phyloP scores from a whole-genome alignment of 2,888 invertebrate genomes.

The Lissocephala sabroskyi region DNA sequence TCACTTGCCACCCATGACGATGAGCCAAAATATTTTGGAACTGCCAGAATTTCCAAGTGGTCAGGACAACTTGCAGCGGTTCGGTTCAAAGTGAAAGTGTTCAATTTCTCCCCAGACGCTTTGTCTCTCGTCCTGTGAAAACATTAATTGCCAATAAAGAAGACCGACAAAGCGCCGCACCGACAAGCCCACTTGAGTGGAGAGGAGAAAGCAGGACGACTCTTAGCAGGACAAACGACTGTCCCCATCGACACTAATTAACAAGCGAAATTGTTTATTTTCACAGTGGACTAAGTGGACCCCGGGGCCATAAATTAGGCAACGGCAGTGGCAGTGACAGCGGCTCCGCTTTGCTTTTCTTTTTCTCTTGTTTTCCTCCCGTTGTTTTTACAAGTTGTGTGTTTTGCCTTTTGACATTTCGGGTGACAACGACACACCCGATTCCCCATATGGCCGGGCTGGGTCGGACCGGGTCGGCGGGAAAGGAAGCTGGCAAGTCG shows the following conservation, averaged over 20 bases:
- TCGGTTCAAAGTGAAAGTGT: constrained; percentile 52
- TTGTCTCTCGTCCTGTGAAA: constrained; percentile 33
- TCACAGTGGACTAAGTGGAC: constrained; percentile 53
- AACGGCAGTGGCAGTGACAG: neutral
- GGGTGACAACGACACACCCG: constrained; percentile 55
- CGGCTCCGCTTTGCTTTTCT: constrained; percentile 28
- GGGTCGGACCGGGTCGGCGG: constrained; percentile 15
- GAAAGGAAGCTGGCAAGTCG: constrained; percentile 37
- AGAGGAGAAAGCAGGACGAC: no score
- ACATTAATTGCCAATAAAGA: constrained; percentile 44
- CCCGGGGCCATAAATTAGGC: constrained; percentile 33
- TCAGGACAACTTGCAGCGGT: constrained; percentile 41
- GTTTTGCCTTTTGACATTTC: constrained; percentile 33
- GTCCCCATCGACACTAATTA: constrained; percentile 41
- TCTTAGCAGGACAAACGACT: no score
- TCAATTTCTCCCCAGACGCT: constrained; percentile 26
- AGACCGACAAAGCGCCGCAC: constrained; percentile 42
- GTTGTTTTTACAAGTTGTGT: constrained; percentile 64
- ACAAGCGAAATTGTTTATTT: constrained; percentile 56
- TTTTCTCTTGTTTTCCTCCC: constrained; percentile 16
- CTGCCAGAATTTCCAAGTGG: constrained; percentile 24
- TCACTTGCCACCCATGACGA: no score
- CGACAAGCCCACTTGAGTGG: constrained; percentile 34
- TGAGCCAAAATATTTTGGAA: no score
- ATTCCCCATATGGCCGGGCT: constrained; percentile 8